Conservation (phyloP, 2,888 invertebrate species). For the Protodeltote pygarga region DNA sequence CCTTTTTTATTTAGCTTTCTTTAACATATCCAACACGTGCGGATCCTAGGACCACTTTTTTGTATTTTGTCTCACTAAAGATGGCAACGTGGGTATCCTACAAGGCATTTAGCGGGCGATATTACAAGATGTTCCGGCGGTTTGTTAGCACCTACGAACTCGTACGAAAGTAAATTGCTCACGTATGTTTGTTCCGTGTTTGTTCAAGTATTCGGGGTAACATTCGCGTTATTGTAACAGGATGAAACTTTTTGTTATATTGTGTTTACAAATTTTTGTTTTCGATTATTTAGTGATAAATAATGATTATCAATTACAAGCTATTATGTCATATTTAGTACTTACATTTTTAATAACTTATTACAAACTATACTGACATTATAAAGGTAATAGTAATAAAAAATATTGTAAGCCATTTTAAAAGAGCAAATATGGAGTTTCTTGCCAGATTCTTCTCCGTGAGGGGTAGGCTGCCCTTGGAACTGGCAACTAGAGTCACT, state of each 20-base stretch:
- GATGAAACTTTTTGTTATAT: constrained; percentile 1
- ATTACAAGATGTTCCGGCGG: constrained; percentile 69
- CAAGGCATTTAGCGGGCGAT: constrained; percentile 62
- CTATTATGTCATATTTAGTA: no score
- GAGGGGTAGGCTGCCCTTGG: no score
- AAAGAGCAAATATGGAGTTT: background rate
- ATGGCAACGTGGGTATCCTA: constrained; percentile 29
- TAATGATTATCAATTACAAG: background rate
- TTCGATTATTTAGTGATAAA: background rate
- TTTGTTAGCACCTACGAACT: constrained; percentile 74
- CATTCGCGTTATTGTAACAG: constrained; percentile 23
- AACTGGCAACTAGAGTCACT: no score
- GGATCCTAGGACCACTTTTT: background rate
- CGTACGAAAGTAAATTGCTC: constrained; percentile 51
- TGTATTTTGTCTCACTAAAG: background rate
- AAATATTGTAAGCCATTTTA: no score
- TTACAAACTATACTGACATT: no score
- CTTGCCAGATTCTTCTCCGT: no score
- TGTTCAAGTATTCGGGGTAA: constrained; percentile 35
- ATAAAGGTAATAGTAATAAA: no score
- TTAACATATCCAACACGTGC: no score
- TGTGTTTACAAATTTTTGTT: background rate
- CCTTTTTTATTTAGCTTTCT: no score
- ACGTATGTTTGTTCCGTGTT: constrained; percentile 43
- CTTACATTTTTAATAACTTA: no score